Evolutionary conservation across 2,888 invertebrate genomes (phyloP).

Genomic region (Volucella bombylans): DNA sequence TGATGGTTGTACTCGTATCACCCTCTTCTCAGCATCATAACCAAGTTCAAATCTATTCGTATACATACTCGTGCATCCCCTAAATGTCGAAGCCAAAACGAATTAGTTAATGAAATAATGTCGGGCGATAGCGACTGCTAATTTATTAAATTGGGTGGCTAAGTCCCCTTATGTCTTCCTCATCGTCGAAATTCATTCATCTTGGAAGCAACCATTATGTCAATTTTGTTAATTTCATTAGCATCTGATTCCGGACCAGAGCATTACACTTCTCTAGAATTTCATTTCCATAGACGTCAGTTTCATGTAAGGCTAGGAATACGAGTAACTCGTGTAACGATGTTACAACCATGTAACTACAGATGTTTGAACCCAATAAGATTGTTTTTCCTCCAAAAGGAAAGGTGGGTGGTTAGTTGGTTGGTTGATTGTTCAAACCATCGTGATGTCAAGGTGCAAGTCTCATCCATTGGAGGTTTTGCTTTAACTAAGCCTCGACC

Average conservation of each 20-base stretch:
- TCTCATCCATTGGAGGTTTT: slow-evolving; percentile 51
- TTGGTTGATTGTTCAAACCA: background rate
- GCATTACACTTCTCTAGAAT: slow-evolving; percentile 38
- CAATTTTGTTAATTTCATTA: slow-evolving; percentile 73
- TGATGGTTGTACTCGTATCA: background rate
- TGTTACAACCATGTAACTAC: slow-evolving; percentile 56
- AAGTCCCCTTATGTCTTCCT: slow-evolving; percentile 38
- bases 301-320: slow-evolving; percentile 18
- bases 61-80: slow-evolving; percentile 40
- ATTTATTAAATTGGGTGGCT: slow-evolving; percentile 75
- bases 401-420: background rate
- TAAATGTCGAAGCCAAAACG: slow-evolving; percentile 62
- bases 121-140: slow-evolving; percentile 75
- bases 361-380: slow-evolving; percentile 42
- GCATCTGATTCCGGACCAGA: slow-evolving; percentile 64
- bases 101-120: slow-evolving; percentile 76
- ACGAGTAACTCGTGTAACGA: slow-evolving; percentile 24
- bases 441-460: slow-evolving; percentile 71
- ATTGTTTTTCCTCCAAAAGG: background rate
- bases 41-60: background rate
- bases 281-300: slow-evolving; percentile 15
- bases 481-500: slow-evolving; percentile 16
- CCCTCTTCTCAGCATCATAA: slow-evolving; percentile 17
- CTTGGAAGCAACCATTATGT: slow-evolving; percentile 54
- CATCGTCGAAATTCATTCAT: slow-evolving; percentile 7